phyloP scores from a whole-genome alignment of 92 coral and sea anemone genomes.

The Zoanthus sansibaricus region DNA sequence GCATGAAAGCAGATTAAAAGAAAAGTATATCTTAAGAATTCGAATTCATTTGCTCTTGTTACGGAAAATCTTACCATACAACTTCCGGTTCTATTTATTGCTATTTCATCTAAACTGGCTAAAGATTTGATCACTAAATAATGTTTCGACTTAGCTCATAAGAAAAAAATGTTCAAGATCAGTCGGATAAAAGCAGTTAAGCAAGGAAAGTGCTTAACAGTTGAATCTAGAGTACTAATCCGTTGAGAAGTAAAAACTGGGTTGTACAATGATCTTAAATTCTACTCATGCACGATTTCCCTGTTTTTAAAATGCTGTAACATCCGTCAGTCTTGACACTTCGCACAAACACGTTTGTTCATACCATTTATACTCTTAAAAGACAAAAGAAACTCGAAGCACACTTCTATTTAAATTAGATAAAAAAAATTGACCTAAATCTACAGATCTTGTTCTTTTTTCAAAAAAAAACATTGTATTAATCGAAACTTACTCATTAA shows the following conservation, averaged over 20 bases:
- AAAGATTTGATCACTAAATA: not conserved
- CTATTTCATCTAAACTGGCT: conserved; percentile 3
- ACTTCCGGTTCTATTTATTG: conserved; percentile 11
- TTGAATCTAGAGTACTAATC: conserved; percentile 19
- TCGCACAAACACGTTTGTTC: conserved; percentile 33
- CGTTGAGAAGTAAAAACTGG: conserved; percentile 4
- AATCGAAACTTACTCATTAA: not conserved
- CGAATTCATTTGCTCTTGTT: conserved; percentile 8
- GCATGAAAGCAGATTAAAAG: not conserved
- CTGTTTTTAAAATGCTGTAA: conserved; percentile 13
- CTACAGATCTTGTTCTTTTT: not conserved
- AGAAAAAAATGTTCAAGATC: conserved; percentile 13
- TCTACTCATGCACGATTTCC: conserved; percentile 3
- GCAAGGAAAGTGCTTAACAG: not conserved
- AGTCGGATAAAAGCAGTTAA: conserved; percentile 13
- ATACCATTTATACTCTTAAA: conserved; percentile 35
- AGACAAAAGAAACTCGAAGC: conserved; percentile 40
- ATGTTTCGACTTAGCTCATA: not conserved
- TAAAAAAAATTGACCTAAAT: not conserved
- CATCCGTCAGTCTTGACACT: conserved; percentile 26
- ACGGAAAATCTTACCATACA: conserved; percentile 13
- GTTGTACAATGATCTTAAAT: conserved; percentile 10
- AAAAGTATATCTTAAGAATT: conserved; percentile 22
- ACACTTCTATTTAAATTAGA: conserved; percentile 13
- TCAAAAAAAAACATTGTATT: not conserved